These are phyloP conservation scores for Lucilia sericata DNA, from an alignment of 1,140 invertebrate genomes.

Conservation along the genomic window DNA sequence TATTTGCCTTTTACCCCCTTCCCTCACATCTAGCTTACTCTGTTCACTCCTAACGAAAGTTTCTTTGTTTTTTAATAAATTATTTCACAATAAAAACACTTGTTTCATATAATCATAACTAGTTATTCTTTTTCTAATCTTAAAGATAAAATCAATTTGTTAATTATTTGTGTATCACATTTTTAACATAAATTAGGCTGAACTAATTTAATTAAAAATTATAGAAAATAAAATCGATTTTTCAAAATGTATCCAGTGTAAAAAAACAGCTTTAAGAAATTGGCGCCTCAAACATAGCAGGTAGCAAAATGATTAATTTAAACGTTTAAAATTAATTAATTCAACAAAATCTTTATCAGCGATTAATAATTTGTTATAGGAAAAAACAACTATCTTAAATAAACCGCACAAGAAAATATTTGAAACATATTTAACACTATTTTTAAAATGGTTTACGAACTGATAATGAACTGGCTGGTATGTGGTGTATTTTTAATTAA, in stretches of 20 bases:
- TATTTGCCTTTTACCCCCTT: too few relatives aligned
- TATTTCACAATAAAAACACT: neutral
- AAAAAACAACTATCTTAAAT: neutral
- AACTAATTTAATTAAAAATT: neutral
- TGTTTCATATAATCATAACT: neutral
- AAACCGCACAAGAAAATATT: too few relatives aligned
- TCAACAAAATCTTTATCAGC: neutral
- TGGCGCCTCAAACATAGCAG: neutral
- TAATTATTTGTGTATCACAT: neutral
- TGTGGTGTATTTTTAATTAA: too few relatives aligned
- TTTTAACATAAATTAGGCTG: neutral
- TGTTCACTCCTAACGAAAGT: neutral
- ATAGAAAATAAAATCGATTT: neutral
- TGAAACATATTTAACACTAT: too few relatives aligned
- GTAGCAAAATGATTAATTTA: constrained; percentile 7
- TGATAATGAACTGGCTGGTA: too few relatives aligned
- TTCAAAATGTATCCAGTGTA: neutral
- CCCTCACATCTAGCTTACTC: too few relatives aligned
- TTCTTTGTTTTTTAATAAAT: neutral
- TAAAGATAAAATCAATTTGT: constrained; percentile 5
- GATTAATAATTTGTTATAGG: constrained; percentile 2
- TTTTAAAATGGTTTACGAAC: too few relatives aligned
- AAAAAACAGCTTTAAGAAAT: neutral
- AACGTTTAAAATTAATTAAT: constrained; percentile 13
- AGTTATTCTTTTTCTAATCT: neutral